Percentiles rank a stretch among this genome's conserved stretches.
These are phyloP conservation scores for Stichodactyla mertensii DNA, from an alignment of 64 coral and sea anemone genomes.

Conservation along the genomic window DNA sequence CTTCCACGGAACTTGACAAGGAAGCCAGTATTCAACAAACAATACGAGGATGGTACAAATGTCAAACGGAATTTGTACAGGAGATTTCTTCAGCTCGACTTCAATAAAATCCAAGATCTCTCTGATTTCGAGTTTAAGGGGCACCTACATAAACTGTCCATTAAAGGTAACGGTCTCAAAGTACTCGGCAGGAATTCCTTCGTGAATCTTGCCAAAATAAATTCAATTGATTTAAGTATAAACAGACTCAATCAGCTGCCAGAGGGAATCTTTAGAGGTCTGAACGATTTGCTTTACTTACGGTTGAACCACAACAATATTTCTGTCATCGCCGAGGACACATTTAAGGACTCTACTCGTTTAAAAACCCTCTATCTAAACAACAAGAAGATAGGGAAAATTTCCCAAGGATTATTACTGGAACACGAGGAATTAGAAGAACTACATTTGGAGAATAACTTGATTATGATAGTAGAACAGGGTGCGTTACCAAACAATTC, in stretches of 20 bases:
- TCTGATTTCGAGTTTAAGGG: constrained; percentile 39
- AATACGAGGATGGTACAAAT: constrained; percentile 45
- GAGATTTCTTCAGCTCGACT: constrained; percentile 57
- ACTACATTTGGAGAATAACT: constrained; percentile 54
- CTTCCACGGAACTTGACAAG: constrained; percentile 59
- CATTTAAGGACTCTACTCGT: constrained; percentile 18
- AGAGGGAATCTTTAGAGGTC: constrained; percentile 30
- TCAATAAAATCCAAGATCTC: constrained; percentile 59
- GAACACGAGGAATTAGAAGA: constrained; percentile 22
- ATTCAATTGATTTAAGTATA: constrained; percentile 49
- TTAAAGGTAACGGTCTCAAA: constrained; percentile 55
- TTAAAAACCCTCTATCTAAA: constrained; percentile 45
- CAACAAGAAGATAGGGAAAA: constrained; percentile 27
- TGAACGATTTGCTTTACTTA: constrained; percentile 27
- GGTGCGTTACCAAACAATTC: constrained; percentile 45
- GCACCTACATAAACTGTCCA: constrained; percentile 47
- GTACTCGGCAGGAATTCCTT: constrained; percentile 32
- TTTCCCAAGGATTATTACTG: constrained; percentile 22
- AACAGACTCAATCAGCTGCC: constrained; percentile 50
- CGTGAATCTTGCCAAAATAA: constrained; percentile 30
- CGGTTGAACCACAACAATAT: constrained; percentile 58
- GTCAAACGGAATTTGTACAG: constrained; percentile 46
- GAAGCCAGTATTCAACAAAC: constrained; percentile 26
- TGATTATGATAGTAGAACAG: constrained; percentile 30
- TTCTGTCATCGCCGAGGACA: constrained; percentile 13